phyloP scores from a whole-genome alignment of 2,797 vertebrate genomes.

The Micrastur ruficollis region DNA sequence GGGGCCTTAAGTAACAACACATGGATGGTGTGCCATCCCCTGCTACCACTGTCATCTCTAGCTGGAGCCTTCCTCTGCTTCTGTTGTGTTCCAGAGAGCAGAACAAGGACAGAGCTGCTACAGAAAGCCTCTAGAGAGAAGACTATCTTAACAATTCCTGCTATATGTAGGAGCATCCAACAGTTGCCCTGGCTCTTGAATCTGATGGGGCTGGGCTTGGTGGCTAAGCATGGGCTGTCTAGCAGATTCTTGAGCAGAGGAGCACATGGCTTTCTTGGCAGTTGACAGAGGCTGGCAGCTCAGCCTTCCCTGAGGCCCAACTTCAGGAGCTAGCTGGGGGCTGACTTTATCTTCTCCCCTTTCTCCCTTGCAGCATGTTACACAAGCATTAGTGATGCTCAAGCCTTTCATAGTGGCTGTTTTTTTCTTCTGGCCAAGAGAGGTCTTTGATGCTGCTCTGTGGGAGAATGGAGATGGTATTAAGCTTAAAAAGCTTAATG shows the following conservation, averaged over 20 bases:
- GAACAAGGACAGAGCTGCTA: neutral
- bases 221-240: neutral
- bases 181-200: rapidly evolving
- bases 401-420: neutral
- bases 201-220: neutral
- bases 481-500: neutral
- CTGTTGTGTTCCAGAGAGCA: neutral
- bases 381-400: neutral
- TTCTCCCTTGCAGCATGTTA: neutral
- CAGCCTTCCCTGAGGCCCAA: neutral
- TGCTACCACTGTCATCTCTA: neutral
- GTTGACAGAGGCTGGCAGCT: neutral
- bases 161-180: neutral
- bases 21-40: neutral
- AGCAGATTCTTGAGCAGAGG: neutral
- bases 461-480: neutral
- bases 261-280: neutral
- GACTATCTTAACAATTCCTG: neutral
- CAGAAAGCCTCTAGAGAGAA: neutral
- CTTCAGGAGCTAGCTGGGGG: neutral
- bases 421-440: neutral
- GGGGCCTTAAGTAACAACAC: neutral
- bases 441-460: neutral
- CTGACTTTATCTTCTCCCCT: neutral
- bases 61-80: neutral